Base-by-base conservation (phyloP, 2,888 invertebrate species). In the Heliconius ethilla region DNA sequence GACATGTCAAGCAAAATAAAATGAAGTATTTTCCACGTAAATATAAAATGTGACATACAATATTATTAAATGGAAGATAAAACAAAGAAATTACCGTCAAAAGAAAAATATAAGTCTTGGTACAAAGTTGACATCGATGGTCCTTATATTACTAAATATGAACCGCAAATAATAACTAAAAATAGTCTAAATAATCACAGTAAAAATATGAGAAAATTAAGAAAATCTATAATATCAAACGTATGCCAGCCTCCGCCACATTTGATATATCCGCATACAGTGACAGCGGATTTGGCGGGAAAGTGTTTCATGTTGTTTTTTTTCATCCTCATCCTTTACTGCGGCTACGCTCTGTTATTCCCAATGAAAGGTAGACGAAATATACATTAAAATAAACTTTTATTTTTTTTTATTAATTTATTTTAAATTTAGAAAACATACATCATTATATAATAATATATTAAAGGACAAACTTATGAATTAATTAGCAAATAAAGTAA, bases 111-210 rank as follows among this genome's bases (percentile, higher is more conserved):
- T 78, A 82, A 84, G 22, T 83, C 83, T 1, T 84, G 83, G 84
- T 84, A 83, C 63, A 84, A 84, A 81, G 18, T 83, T 0, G 84
- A 84, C 33, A 65, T 84, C 3, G 84, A 84, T 22, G 83, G 82
- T 0, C 81, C 79, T 6, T 83, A 70, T n/a, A 82, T 83, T 45
- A 81, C 82, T 0, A 82, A 81, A 76, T 63, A 62, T 22, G 66
- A 59, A 27, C 27, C 33, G 15, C 33, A n/a, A 59, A 33, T n/a
- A 33, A 25, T 13, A n/a, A 72, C 59, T 6, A 25, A 15, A 37
- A 72, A 37, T 4, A 33, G 10, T 7, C 18, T 27, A 63, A 74
- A 40, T 27, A 62, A 45, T 29, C 27, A 45, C 13, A 27, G 10
- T 5, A 65, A 65, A 59, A 72, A 10, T 22, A 74, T 45, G 74